Evolutionary conservation across 2,113 vertebrate genomes (phyloP).

Genomic region (Gambusia holbrooki): DNA sequence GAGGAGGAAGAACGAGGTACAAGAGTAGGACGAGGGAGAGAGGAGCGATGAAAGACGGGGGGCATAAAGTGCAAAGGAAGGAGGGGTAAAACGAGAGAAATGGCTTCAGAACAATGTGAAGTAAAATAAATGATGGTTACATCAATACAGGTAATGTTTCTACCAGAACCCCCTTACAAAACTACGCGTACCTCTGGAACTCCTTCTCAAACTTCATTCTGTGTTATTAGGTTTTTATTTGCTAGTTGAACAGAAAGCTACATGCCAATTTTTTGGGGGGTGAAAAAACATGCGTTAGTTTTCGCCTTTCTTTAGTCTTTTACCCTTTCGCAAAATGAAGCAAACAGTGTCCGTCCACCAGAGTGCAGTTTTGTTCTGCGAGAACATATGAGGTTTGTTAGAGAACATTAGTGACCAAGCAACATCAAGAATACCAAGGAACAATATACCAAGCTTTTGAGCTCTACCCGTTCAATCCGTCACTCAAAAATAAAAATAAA

Average conservation of each 20-base stretch:
- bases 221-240: neutral
- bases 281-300: neutral
- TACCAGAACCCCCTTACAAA: neutral
- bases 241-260: neutral
- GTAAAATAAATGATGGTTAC: conserved; percentile 3
- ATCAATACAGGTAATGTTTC: neutral
- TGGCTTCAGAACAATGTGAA: conserved; percentile 1
- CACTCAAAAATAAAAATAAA: too few relatives aligned
- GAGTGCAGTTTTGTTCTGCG: too few relatives aligned
- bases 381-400: too few relatives aligned
- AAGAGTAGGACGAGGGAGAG: conserved; percentile 37
- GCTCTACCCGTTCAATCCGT: too few relatives aligned
- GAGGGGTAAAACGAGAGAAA: conserved; percentile 35
- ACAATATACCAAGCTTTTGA: too few relatives aligned
- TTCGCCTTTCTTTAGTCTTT: neutral
- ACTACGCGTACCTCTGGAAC: neutral
- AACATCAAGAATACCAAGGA: too few relatives aligned
- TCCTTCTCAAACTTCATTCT: neutral
- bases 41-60: conserved; percentile 32
- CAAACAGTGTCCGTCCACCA: too few relatives aligned
- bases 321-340: neutral
- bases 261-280: too few relatives aligned
- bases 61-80: conserved; percentile 49
- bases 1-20: conserved; percentile 44
- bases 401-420: too few relatives aligned